A percentile compares a stretch with the other conserved stretches of the same genome.
Evolutionary conservation across 2,113 vertebrate species (phyloP).

Genomic region (Paracanthobrama guichenoti): DNA sequence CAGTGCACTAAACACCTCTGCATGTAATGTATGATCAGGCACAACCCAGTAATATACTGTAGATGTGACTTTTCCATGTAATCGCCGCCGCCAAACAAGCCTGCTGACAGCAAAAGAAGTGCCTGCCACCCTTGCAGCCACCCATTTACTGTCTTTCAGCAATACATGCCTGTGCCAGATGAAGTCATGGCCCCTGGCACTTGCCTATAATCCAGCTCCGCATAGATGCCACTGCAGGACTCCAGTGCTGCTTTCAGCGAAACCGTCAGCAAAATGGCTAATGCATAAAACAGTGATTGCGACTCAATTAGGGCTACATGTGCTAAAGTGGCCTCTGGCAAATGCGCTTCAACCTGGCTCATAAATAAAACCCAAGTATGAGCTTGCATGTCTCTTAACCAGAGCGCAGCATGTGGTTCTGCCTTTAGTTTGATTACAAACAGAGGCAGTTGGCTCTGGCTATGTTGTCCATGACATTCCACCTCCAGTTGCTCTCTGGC

Average conservation of each 20-base stretch:
- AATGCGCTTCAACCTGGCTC: conserved; percentile 44
- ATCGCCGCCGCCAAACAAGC: background rate
- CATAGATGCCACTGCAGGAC: conserved; percentile 37
- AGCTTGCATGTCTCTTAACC: conserved; percentile 58
- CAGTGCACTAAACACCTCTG: conserved; percentile 56
- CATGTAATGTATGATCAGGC: conserved; percentile 53
- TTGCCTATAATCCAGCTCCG: conserved; percentile 46
- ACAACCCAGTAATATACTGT: conserved; percentile 43
- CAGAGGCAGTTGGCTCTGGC: conserved; percentile 61
- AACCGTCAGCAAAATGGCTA: conserved; percentile 46
- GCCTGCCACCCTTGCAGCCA: background rate
- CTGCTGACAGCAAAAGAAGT: conserved; percentile 13
- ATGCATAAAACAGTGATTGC: conserved; percentile 50
- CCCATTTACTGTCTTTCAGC: conserved; percentile 19
- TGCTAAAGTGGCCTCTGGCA: conserved; percentile 55
- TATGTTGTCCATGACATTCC: conserved; percentile 59
- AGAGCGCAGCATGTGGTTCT: conserved; percentile 61
- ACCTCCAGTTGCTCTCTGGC: conserved; percentile 14
- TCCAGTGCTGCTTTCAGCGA: conserved; percentile 19
- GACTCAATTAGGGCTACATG: conserved; percentile 60
- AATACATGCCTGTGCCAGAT: conserved; percentile 32
- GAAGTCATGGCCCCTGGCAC: conserved; percentile 15
- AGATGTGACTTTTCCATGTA: conserved; percentile 44
- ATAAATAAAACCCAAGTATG: conserved; percentile 62
- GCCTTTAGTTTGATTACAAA: conserved; percentile 66